These are phyloP conservation scores for Cossypha heuglini DNA, from an alignment of 2,797 vertebrate genomes.

Conservation along the genomic window DNA sequence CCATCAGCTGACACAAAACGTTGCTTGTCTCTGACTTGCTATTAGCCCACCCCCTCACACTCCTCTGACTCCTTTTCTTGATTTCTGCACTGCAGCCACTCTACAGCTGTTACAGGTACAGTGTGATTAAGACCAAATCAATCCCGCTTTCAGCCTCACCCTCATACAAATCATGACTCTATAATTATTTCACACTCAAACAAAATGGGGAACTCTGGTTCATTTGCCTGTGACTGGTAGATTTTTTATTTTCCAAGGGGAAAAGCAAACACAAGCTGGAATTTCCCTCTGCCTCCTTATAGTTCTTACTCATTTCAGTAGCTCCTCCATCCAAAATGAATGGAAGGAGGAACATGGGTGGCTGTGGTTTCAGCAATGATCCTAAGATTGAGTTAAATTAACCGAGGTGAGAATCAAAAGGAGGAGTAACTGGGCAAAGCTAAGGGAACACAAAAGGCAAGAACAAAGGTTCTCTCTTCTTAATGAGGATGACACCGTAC, in stretches of 20 bases:
- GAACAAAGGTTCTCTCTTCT: not conserved
- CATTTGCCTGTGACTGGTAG: fast-evolving
- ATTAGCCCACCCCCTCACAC: not conserved
- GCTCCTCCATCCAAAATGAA: not conserved
- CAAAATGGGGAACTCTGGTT: not conserved
- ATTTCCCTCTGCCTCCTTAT: not conserved
- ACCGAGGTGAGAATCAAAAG: not conserved
- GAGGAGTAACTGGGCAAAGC: not conserved
- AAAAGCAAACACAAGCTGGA: not conserved
- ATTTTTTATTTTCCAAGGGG: not conserved
- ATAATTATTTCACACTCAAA: not conserved
- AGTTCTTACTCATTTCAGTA: not conserved
- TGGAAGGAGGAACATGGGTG: not conserved
- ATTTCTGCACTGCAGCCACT: not conserved
- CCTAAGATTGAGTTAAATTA: not conserved
- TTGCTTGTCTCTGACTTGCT: not conserved
- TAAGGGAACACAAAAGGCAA: not conserved
- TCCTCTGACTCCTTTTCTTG: not conserved
- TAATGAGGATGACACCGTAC: not conserved
- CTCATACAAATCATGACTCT: not conserved
- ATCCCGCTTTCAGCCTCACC: not conserved
- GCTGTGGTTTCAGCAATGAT: not conserved
- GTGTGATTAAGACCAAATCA: not conserved
- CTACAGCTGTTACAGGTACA: not conserved
- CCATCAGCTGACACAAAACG: fast-evolving